Conservation (phyloP, 2,888 invertebrate species). For the Venustoraphidia nigricollis region DNA sequence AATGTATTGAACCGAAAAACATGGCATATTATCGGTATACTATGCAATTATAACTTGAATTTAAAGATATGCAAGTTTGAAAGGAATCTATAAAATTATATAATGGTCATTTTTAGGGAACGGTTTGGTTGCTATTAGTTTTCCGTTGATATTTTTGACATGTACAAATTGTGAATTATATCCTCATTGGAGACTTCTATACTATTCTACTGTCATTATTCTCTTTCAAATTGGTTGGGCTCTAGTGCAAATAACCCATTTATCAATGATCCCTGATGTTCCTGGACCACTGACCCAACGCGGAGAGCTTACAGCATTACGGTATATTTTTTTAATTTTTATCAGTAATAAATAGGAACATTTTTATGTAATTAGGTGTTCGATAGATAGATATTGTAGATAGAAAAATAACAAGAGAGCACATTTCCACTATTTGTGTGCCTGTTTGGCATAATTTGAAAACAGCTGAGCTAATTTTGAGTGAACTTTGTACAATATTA, state of each 20-base stretch:
- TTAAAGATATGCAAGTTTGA: neutral
- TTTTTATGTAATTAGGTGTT: too few species aligned
- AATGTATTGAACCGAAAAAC: constrained; percentile 58
- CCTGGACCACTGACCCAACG: constrained; percentile 53
- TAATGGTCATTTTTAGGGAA: constrained; percentile 33
- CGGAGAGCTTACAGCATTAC: constrained; percentile 64
- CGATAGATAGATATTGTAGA: too few species aligned
- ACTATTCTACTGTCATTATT: constrained; percentile 42
- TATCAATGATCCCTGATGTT: constrained; percentile 76
- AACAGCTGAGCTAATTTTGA: too few species aligned
- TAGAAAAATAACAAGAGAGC: too few species aligned
- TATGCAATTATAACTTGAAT: constrained; percentile 9
- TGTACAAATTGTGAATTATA: constrained; percentile 41
- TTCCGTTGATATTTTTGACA: constrained; percentile 62
- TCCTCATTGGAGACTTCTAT: constrained; percentile 33
- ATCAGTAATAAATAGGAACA: too few species aligned
- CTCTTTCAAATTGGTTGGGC: constrained; percentile 93
- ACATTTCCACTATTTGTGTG: too few species aligned
- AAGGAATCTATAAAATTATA: neutral
- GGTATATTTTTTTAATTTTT: constrained; percentile 32
- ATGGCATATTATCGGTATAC: constrained; percentile 71
- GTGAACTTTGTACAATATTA: too few species aligned
- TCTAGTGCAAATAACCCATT: constrained; percentile 80
- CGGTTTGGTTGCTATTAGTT: constrained; percentile 50
- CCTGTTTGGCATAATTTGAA: too few species aligned